Base-by-base conservation (phyloP, 2,113 vertebrate species). In the Hippocampus abdominalis region DNA sequence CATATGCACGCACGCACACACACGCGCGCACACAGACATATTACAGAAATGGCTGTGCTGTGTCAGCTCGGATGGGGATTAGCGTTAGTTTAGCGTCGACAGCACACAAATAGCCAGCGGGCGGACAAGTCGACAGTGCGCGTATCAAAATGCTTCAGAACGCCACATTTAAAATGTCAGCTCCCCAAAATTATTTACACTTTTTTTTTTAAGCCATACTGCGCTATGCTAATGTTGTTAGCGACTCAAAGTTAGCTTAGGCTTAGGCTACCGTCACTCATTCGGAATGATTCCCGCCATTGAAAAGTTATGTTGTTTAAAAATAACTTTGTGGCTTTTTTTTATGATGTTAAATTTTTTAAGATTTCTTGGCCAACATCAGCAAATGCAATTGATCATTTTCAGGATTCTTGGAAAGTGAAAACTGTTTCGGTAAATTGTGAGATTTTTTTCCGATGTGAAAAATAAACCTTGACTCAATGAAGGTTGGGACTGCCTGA, bases 81-180 rank as follows among this genome's bases (percentile, higher is more conserved):
- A 60, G 57, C 57, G 57, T 60, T 60, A 60, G 57, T 29, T 60
- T 60, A 60, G 57, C 57, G 57, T 60, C 27, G 7, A 60, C 57
- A 18, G 57, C 27, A 60, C 57, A 60, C 57, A 60, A 60, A 60
- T 60, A 60, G 57, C 57, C 57, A 2, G 27, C 57, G 57, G 57
- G 57, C 57, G 57, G 57, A 60, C 57, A 29, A 60, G 57, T 60
- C 27, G 16, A 60, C 57, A 32, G 57, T 27, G 27, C 15, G 57
- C 27, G 57, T 32, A 60, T 60, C 57, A 32, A 60, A 60, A 60
- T 18, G 27, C 57, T 60, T 60, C 27, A 8, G 27, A 60, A 32
- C 57, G 27, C 57, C 13, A 18, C 29, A 15, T 60, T 60, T 60
- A 29, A 60, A 60, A 60, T 60, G 57, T 60, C 57, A 60, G 27